These are phyloP conservation scores for Papilio dardanus DNA, from an alignment of 1,140 invertebrate genomes.

Conservation along the genomic window DNA sequence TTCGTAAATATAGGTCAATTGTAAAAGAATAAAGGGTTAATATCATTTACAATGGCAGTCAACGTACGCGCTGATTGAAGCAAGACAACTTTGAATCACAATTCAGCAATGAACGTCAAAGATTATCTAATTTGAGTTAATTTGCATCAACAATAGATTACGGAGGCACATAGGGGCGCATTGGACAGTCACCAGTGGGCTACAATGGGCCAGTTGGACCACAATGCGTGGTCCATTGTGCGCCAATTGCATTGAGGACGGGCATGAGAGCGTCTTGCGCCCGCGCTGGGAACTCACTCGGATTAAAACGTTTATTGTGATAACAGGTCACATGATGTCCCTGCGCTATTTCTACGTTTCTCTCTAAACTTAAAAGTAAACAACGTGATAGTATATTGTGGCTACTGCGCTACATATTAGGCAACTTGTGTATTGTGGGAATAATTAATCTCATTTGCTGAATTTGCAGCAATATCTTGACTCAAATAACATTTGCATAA, in stretches of 20 bases:
- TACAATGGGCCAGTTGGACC: conserved; percentile 17
- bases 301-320: conserved; percentile 37
- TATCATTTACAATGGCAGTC: background rate
- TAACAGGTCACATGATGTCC: conserved; percentile 15
- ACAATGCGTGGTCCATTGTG: conserved; percentile 28
- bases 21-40: background rate
- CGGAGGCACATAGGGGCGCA: conserved; percentile 51
- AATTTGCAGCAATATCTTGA: too few relatives aligned
- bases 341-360: background rate
- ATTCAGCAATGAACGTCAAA: conserved; percentile 17
- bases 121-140: conserved; percentile 39
- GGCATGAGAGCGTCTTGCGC: conserved; percentile 11
- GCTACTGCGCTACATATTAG: too few relatives aligned
- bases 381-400: too few relatives aligned
- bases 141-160: conserved; percentile 27
- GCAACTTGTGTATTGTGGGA: too few relatives aligned
- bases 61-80: background rate
- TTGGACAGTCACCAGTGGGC: conserved; percentile 47
- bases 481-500: too few relatives aligned
- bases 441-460: too few relatives aligned
- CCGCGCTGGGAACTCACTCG: conserved; percentile 15
- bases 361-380: too few relatives aligned
- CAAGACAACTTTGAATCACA: conserved; percentile 10
- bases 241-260: conserved; percentile 47
- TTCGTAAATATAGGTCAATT: background rate